These are phyloP conservation scores for Drosophila burlai DNA, from an alignment of 1,140 invertebrate genomes.

Conservation along the genomic window DNA sequence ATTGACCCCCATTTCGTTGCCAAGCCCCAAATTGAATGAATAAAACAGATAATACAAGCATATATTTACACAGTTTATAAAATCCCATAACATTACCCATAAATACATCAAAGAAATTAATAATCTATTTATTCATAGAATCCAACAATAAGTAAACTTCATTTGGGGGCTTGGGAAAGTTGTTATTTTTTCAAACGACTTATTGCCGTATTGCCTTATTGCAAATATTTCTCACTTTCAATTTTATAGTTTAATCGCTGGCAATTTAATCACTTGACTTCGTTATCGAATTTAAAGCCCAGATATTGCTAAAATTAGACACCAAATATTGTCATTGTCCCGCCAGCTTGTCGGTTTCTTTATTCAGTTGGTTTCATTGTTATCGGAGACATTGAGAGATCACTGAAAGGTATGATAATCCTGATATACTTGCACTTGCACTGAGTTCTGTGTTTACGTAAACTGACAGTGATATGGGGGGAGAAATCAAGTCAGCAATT, in stretches of 20 bases:
- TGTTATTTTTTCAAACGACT: not conserved
- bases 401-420: not conserved
- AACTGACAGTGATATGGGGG: not conserved
- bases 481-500: not conserved
- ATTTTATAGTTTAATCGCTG: not conserved
- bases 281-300: slow-evolving; percentile 7
- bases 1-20: not conserved
- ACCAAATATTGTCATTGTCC: slow-evolving; percentile 7
- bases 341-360: slow-evolving; percentile 3
- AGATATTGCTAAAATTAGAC: slow-evolving; percentile 10
- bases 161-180: not conserved
- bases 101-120: not conserved
- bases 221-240: not conserved
- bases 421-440: not conserved
- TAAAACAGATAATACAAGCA: not conserved
- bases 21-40: slow-evolving; percentile 1
- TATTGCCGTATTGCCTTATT: not conserved
- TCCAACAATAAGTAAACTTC: not conserved
- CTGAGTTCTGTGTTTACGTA: not conserved
- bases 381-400: not conserved
- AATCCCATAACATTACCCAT: not conserved
- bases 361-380: slow-evolving; percentile 9
- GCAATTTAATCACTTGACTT: not conserved
- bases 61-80: not conserved
- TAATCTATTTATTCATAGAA: not conserved